A percentile compares a stretch with the other conserved stretches of the same genome.
Evolutionary conservation across 2,888 invertebrate genomes (phyloP).

Genomic region (Colletes collaris): DNA sequence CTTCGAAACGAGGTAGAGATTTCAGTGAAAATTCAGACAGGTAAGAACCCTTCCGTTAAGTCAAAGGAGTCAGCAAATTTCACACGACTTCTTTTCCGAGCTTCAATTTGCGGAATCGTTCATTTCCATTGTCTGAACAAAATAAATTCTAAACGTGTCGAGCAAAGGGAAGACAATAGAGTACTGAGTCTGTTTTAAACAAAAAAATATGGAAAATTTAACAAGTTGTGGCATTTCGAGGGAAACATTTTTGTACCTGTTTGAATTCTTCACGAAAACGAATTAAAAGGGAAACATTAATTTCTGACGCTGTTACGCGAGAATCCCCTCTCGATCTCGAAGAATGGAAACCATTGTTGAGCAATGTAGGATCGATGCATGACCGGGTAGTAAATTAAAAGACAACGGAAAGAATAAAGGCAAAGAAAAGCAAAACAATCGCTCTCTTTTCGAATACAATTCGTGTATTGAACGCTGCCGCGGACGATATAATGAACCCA

Average conservation of each 20-base stretch:
- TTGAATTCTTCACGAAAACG: too few relatives aligned
- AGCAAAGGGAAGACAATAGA: background rate
- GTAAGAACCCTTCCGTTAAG: slow-evolving; percentile 36
- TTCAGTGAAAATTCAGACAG: slow-evolving; percentile 50
- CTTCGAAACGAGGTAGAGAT: slow-evolving; percentile 63
- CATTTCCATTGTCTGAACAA: background rate
- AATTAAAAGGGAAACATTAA: too few relatives aligned
- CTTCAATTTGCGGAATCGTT: background rate
- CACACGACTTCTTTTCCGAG: slow-evolving; percentile 21
- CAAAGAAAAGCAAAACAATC: slow-evolving; percentile 64
- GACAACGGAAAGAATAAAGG: slow-evolving; percentile 56
- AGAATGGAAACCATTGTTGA: background rate
- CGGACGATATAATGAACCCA: slow-evolving; percentile 60
- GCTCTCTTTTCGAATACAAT: slow-evolving; percentile 64
- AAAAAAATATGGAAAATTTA: too few relatives aligned
- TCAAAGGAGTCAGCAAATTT: slow-evolving; percentile 39
- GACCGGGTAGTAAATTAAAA: slow-evolving; percentile 54
- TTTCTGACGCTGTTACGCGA: too few relatives aligned
- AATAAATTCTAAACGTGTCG: background rate
- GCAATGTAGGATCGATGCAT: background rate
- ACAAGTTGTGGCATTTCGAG: too few relatives aligned
- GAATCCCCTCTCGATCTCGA: too few relatives aligned
- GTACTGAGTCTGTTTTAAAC: too few relatives aligned
- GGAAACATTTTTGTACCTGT: too few relatives aligned
- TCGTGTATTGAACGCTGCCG: slow-evolving; percentile 59